Evolutionary conservation across 2,797 vertebrate genomes (phyloP).

Genomic region (Coccyzus lansbergi): DNA sequence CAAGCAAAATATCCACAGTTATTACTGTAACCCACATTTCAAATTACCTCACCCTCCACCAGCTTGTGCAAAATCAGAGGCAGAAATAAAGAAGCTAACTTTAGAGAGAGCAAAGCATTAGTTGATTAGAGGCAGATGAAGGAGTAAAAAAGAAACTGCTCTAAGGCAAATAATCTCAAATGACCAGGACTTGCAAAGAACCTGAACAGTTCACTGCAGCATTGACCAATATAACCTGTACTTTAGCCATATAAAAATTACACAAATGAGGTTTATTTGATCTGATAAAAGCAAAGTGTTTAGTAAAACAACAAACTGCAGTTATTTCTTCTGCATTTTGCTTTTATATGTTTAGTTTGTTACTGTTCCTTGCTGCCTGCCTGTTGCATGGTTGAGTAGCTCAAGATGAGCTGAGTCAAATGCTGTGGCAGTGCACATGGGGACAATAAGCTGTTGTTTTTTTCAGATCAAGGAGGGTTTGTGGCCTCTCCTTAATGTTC

Average conservation of each 20-base stretch:
- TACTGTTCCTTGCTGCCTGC: accelerated
- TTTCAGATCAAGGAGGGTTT: background rate
- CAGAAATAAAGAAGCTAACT: background rate
- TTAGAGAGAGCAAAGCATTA: background rate
- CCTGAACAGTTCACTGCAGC: background rate
- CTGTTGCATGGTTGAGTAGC: background rate
- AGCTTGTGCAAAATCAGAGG: background rate
- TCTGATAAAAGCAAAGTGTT: background rate
- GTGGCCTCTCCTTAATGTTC: background rate
- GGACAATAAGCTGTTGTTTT: background rate
- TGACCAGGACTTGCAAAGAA: background rate
- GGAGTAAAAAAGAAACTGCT: background rate
- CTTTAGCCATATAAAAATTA: background rate
- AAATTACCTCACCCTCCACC: background rate
- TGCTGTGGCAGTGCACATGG: background rate
- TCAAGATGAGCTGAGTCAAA: background rate
- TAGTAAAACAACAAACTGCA: background rate
- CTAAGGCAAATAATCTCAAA: background rate
- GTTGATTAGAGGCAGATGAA: background rate
- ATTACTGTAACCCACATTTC: background rate
- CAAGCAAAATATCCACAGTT: background rate
- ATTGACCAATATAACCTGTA: background rate
- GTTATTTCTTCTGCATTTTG: background rate
- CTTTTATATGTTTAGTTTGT: background rate
- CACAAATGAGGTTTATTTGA: background rate